phyloP scores from a whole-genome alignment of 1,140 invertebrate genomes.

The Sesamia nonagrioides region DNA sequence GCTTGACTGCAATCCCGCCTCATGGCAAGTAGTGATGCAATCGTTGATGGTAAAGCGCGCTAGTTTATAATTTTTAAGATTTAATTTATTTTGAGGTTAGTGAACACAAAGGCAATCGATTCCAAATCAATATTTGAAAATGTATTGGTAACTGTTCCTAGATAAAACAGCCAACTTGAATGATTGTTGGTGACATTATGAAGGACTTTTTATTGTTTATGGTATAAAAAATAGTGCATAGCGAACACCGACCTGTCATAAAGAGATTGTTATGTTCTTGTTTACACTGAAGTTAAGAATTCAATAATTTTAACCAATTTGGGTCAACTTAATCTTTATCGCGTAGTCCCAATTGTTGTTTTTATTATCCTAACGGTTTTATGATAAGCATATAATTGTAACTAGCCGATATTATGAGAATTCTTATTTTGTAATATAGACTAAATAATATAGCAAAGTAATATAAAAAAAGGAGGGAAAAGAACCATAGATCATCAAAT shows the following conservation, averaged over 20 bases:
- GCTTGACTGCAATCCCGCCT: too few relatives aligned
- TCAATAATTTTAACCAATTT: not conserved
- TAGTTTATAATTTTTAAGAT: too few relatives aligned
- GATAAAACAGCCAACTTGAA: not conserved
- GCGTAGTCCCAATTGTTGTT: not conserved
- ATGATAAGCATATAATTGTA: not conserved
- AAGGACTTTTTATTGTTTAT: not conserved
- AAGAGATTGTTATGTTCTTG: not conserved
- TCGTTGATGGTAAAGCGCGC: too few relatives aligned
- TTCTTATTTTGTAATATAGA: too few relatives aligned
- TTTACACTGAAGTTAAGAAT: not conserved
- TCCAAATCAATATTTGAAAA: too few relatives aligned
- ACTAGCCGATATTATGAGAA: not conserved
- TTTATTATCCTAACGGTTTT: not conserved
- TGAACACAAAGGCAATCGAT: too few relatives aligned
- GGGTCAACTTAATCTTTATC: slow-evolving; percentile 3
- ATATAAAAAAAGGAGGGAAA: too few relatives aligned
- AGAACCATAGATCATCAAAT: too few relatives aligned
- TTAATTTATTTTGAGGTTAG: too few relatives aligned
- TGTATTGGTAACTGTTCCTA: too few relatives aligned
- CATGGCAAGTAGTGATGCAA: too few relatives aligned
- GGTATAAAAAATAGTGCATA: not conserved
- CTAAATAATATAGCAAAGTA: too few relatives aligned
- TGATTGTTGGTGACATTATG: not conserved
- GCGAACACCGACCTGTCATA: not conserved